These are phyloP conservation scores for Phrynosoma platyrhinos DNA, from an alignment of 2,113 vertebrate genomes.

Conservation along the genomic window DNA sequence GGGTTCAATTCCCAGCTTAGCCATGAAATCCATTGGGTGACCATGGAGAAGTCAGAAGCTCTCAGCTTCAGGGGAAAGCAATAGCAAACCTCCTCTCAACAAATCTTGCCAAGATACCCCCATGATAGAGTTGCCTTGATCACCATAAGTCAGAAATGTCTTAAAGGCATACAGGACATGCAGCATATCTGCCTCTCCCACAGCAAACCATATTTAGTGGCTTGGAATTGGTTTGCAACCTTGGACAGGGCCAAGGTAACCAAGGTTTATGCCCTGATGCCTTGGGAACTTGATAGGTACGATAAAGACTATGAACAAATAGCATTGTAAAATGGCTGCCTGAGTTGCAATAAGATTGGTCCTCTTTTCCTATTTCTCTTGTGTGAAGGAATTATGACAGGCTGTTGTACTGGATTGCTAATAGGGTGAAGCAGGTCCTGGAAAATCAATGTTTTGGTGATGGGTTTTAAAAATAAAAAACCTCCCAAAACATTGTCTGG, in stretches of 20 bases:
- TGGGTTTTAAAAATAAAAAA: not conserved
- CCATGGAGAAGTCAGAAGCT: too few species aligned
- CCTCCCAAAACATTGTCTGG: not conserved
- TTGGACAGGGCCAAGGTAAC: not conserved
- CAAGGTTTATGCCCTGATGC: not conserved
- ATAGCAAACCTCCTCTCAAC: too few species aligned
- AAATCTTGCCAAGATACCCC: too few species aligned
- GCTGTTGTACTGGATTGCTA: not conserved
- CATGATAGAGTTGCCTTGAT: too few species aligned
- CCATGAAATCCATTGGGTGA: too few species aligned
- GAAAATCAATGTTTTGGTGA: not conserved
- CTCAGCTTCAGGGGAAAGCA: too few species aligned
- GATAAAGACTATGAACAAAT: not conserved
- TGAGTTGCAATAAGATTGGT: not conserved
- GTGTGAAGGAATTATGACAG: not conserved
- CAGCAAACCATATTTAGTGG: not conserved
- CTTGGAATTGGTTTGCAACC: not conserved
- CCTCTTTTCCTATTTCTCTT: not conserved
- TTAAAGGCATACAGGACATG: too few species aligned
- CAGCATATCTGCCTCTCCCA: not conserved
- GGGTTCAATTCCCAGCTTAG: too few species aligned
- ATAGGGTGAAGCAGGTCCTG: not conserved
- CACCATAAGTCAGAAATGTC: too few species aligned
- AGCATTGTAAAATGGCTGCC: not conserved
- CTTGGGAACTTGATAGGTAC: not conserved